Evolutionary conservation across 2,888 invertebrate genomes (phyloP), one percentile per base, ranked within the genome.

Genomic region (Melanotus villosus): DNA sequence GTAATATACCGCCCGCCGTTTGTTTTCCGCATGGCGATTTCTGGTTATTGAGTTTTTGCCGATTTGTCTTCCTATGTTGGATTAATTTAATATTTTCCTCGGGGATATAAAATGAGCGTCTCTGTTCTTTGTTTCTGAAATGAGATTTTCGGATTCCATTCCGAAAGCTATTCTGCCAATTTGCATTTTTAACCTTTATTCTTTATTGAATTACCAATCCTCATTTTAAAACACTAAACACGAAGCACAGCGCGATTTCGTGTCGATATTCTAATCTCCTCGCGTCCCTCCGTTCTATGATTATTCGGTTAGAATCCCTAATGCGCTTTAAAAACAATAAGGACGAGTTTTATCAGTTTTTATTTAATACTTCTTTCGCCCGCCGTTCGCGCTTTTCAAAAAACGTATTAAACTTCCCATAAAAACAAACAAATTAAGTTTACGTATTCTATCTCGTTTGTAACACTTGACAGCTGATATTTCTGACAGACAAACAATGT

Each of bases 11-110:
- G 58, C 67, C 70, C 72, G 65, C 66, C 71, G 68, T 75, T 75
- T 76, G 74, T 71, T 73, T 69, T 75, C 72, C 70, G 71, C 68
- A 73, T 70, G 73, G 66, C 72, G 67, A 73, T 73, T 72, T 59
- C 73, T 65, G 26, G 30, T 71, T 73, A 74, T 72, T 70, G 74
- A 75, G 70, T 75, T 75, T 70, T 73, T 66, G 62, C 66, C 73
- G 70, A 74, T 74, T 73, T 73, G 71, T 75, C 72, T 73, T 71
- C 70, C 64, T 67, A 65, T 67, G 69, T 66, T 72, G 72, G 72
- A 73, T 71, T 75, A 75, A 75, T 73, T 73, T 67, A 69, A 73
- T 75, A 74, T 73, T 71, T 73, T 57, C 59, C 38, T 38, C 41
- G 19, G 52, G 38, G 52, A 45, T 52, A 34, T 30, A 58, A 63